Percentiles rank a stretch among this genome's conserved stretches.
Evolutionary conservation across 2,797 vertebrate genomes (phyloP).

Genomic region (Neoniphon sammara): DNA sequence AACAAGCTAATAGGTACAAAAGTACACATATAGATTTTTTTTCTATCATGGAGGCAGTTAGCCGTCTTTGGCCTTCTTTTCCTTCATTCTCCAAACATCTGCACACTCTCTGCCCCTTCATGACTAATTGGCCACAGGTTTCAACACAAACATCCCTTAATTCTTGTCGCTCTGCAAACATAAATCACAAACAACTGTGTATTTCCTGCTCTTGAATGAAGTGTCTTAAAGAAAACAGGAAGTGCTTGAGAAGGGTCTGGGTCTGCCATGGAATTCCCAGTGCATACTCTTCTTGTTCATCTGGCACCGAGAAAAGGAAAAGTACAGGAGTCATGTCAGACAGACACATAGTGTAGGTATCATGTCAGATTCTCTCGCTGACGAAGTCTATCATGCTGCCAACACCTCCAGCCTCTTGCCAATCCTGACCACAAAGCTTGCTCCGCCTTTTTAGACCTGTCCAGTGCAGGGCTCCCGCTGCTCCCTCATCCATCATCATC

Average conservation of each 20-base stretch:
- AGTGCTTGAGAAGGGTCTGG: constrained; percentile 4
- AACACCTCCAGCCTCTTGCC: constrained; percentile 58
- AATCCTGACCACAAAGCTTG: constrained; percentile 58
- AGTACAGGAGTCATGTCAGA: constrained; percentile 16
- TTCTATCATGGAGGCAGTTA: not conserved
- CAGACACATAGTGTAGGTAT: constrained; percentile 34
- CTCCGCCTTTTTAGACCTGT: constrained; percentile 67
- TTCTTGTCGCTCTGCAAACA: constrained; percentile 39
- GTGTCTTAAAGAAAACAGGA: constrained; percentile 31
- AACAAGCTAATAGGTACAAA: not conserved
- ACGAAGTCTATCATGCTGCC: constrained; percentile 64
- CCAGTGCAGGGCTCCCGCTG: constrained; percentile 65
- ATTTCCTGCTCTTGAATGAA: constrained; percentile 57
- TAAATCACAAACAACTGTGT: constrained; percentile 57
- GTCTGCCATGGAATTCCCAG: constrained; percentile 11
- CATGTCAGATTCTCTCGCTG: constrained; percentile 50
- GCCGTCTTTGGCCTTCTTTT: constrained; percentile 38
- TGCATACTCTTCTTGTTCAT: constrained; percentile 5
- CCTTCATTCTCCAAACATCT: constrained; percentile 42
- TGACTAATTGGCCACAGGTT: constrained; percentile 60
- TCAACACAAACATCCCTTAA: constrained; percentile 61
- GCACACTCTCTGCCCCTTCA: constrained; percentile 46
- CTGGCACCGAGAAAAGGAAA: not conserved
- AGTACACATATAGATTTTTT: constrained; percentile 5
- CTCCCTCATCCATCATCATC: constrained; percentile 78